Conservation (phyloP, 2,888 invertebrate genomes). For the Teleiodes luculella region DNA sequence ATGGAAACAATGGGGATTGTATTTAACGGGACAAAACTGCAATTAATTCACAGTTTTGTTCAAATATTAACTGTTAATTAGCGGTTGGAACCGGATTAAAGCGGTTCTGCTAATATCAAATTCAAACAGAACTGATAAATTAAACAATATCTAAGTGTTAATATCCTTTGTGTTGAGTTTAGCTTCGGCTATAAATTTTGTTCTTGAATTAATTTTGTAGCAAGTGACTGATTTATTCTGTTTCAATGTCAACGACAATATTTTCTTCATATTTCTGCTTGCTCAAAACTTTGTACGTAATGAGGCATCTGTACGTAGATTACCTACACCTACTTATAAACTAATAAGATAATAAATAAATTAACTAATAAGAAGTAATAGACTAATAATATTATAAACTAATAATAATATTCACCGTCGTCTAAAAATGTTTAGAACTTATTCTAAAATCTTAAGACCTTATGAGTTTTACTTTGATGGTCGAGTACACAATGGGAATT, state of each 20-base stretch:
- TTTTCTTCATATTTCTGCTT: neutral
- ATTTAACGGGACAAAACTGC: constrained; percentile 35
- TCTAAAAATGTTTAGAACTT: too few species aligned
- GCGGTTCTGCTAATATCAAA: constrained; percentile 11
- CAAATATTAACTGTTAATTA: constrained; percentile 36
- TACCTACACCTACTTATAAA: too few species aligned
- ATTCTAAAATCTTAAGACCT: too few species aligned
- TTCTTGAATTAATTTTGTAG: neutral
- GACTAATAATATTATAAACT: too few species aligned
- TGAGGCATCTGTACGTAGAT: too few species aligned
- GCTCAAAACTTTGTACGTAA: too few species aligned
- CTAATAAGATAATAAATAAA: too few species aligned
- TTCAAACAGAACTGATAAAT: constrained; percentile 5
- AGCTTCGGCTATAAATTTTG: neutral
- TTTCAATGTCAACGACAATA: too few species aligned
- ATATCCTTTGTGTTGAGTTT: constrained; percentile 1
- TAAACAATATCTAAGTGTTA: constrained; percentile 3
- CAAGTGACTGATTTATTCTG: neutral
- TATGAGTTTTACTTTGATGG: too few species aligned
- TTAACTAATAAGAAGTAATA: too few species aligned
- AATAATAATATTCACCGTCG: too few species aligned
- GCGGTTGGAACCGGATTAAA: constrained; percentile 17
- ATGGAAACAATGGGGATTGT: constrained; percentile 24
- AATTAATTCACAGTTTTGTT: constrained; percentile 41
- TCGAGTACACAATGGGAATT: too few species aligned